Evolutionary conservation across 2,797 vertebrate genomes (phyloP).

Genomic region (Cercopithecus hamlyni): DNA sequence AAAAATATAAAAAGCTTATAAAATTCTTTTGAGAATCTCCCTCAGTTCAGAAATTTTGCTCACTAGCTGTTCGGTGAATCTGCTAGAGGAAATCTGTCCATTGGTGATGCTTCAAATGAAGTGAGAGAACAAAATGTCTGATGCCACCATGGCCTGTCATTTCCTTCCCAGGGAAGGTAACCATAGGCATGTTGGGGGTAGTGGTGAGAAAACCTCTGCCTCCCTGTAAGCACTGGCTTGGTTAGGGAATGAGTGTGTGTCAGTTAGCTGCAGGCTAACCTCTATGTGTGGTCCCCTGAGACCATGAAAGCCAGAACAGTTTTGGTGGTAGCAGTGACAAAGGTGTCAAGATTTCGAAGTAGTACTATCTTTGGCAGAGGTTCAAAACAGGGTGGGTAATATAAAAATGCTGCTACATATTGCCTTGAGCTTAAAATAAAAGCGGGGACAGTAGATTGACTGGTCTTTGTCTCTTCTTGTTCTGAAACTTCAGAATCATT

Average conservation of each 20-base stretch:
- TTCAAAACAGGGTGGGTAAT: background rate
- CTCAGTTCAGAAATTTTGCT: background rate
- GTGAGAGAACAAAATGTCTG: background rate
- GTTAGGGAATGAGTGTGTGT: background rate
- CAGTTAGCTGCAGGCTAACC: background rate
- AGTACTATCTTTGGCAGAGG: background rate
- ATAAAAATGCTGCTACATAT: background rate
- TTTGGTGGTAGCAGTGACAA: background rate
- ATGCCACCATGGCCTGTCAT: background rate
- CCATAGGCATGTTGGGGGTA: background rate
- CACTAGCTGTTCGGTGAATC: background rate
- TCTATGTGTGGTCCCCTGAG: background rate
- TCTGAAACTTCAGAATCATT: background rate
- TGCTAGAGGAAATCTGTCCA: background rate
- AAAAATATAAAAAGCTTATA: background rate
- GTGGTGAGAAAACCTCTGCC: background rate
- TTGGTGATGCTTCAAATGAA: background rate
- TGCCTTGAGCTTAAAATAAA: background rate
- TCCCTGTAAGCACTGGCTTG: no score
- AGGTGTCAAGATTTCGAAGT: background rate
- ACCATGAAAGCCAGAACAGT: background rate
- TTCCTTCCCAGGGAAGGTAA: background rate
- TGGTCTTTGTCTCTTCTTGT: background rate
- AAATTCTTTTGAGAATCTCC: background rate
- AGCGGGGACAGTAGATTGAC: background rate